These are phyloP conservation scores for Pachyrhynchus sulphureomaculatus DNA, from an alignment of 1,140 invertebrate species.

Conservation along the genomic window DNA sequence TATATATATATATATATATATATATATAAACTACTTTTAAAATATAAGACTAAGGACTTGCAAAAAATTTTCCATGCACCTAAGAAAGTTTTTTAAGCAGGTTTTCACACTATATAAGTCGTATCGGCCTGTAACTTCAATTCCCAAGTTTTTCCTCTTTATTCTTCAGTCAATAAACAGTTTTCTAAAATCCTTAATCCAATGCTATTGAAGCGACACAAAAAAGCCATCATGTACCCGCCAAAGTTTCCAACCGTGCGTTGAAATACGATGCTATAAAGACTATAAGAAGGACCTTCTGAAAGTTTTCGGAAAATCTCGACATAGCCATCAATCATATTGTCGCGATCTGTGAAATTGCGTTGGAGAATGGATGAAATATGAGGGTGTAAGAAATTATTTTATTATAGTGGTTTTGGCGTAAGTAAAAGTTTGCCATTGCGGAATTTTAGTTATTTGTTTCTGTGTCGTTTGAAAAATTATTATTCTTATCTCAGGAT, in stretches of 20 bases:
- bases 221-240: slow-evolving; percentile 17
- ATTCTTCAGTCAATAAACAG: no score
- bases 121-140: no score
- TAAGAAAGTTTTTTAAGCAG: no score
- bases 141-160: no score
- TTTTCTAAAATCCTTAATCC: no score
- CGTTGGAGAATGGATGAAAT: slow-evolving; percentile 13
- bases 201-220: slow-evolving; percentile 4
- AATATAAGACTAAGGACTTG: no score
- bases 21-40: no score
- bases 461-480: no score
- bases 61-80: no score
- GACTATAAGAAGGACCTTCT: slow-evolving; percentile 10
- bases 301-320: slow-evolving; percentile 11
- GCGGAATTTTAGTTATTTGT: background rate
- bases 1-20: no score
- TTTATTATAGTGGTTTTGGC: slow-evolving; percentile 5
- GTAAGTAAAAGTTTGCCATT: slow-evolving; percentile 5
- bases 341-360: slow-evolving; percentile 23
- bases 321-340: slow-evolving; percentile 14
- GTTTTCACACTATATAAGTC: no score
- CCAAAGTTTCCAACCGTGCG: background rate
- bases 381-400: slow-evolving; percentile 17
- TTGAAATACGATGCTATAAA: slow-evolving; percentile 7
- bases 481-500: no score